A percentile compares a stretch with the other conserved stretches of the same genome.
These are phyloP conservation scores for Euzophera pinguis DNA, from an alignment of 2,888 invertebrate genomes.

Conservation along the genomic window DNA sequence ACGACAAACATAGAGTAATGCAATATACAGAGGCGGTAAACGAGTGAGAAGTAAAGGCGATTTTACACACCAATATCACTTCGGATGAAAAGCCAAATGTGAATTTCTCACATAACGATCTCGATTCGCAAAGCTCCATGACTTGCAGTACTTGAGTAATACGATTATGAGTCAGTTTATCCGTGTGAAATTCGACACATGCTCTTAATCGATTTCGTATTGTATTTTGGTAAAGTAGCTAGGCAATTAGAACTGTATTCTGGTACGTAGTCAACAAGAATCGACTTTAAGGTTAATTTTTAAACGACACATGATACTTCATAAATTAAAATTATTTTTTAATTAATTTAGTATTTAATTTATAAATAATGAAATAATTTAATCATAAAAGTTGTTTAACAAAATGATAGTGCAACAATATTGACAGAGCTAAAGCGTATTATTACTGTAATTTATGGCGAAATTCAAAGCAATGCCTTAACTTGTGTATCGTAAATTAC, in stretches of 20 bases:
- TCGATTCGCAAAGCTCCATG: slow-evolving; percentile 1
- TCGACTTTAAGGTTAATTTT: too few species aligned
- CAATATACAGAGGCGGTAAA: slow-evolving; percentile 9
- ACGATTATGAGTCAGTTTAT: background rate
- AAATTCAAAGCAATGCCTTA: background rate
- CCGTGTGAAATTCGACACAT: background rate
- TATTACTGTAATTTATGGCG: background rate
- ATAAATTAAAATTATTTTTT: too few species aligned
- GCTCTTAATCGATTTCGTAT: background rate
- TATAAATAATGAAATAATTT: too few species aligned
- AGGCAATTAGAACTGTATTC: background rate
- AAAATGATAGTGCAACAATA: background rate
- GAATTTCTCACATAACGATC: slow-evolving; percentile 4
- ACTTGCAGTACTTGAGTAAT: background rate
- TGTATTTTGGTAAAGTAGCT: background rate
- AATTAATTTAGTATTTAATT: too few species aligned
- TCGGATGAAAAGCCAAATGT: slow-evolving; percentile 7
- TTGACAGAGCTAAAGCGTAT: too few species aligned
- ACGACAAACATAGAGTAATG: slow-evolving; percentile 10
- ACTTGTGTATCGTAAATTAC: slow-evolving; percentile 10
- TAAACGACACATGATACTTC: too few species aligned
- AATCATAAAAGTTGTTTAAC: too few species aligned
- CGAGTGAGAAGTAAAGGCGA: slow-evolving; percentile 9
- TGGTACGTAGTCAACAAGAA: too few species aligned
- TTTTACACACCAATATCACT: slow-evolving; percentile 8